These are phyloP conservation scores for Eulemur rubriventer DNA, from an alignment of 2,797 vertebrate species.

Conservation along the genomic window DNA sequence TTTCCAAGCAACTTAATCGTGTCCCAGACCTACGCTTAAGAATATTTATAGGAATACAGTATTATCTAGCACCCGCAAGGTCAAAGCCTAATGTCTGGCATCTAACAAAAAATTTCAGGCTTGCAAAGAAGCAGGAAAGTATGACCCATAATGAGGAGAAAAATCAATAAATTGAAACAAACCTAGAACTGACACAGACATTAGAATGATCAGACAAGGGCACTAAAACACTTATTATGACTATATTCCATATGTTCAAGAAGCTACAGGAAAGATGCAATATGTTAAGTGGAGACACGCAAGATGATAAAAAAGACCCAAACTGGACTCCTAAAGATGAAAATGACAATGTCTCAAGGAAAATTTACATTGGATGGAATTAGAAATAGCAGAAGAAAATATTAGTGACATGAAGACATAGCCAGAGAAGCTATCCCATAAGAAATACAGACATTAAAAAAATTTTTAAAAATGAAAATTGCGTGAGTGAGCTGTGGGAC, in stretches of 20 bases:
- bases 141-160: background rate
- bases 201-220: background rate
- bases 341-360: background rate
- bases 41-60: background rate
- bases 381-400: background rate
- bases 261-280: background rate
- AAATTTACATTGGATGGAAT: background rate
- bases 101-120: background rate
- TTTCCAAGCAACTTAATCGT: background rate
- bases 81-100: background rate
- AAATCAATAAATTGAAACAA: background rate
- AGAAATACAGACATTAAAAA: background rate
- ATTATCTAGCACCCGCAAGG: background rate
- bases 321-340: background rate
- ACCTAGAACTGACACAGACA: background rate
- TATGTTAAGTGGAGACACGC: background rate
- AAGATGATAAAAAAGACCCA: background rate
- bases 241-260: background rate
- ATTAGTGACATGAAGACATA: background rate
- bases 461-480: background rate
- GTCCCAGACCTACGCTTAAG: background rate
- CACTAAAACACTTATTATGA: background rate
- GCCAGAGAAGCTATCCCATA: background rate
- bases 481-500: background rate
- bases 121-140: background rate